These are phyloP conservation scores for Nematolebias whitei DNA, from an alignment of 2,113 vertebrate genomes.

Conservation along the genomic window DNA sequence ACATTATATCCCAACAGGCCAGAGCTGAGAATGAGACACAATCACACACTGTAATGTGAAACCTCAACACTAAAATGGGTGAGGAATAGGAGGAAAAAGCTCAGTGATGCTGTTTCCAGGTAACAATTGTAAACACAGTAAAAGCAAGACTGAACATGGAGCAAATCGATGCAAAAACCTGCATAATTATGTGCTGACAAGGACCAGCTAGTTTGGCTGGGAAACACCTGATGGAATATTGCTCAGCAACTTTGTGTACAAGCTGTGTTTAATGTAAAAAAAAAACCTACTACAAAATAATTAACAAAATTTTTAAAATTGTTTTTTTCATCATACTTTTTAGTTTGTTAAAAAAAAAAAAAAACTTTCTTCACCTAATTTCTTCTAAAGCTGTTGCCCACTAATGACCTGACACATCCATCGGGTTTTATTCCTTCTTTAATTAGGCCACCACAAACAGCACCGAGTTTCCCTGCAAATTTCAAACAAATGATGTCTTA, in stretches of 20 bases:
- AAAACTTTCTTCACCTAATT: not conserved
- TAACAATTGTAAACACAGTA: conserved; percentile 68
- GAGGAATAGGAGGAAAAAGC: conserved; percentile 36
- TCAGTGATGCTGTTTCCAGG: conserved; percentile 65
- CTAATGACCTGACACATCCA: conserved; percentile 1
- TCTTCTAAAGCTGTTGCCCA: conserved; percentile 5
- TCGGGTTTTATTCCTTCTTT: not conserved
- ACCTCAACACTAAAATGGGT: conserved; percentile 14
- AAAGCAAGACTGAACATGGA: conserved; percentile 50
- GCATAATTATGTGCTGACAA: conserved; percentile 40
- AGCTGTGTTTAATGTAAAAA: conserved; percentile 14
- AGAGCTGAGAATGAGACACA: conserved; percentile 33
- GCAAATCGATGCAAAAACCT: conserved; percentile 31
- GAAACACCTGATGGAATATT: conserved; percentile 35
- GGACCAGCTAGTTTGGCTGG: conserved; percentile 29
- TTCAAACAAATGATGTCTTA: conserved; percentile 20
- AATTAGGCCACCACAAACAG: not conserved
- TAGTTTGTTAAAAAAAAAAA: no score
- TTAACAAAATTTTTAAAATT: not conserved
- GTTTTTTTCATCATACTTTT: not conserved
- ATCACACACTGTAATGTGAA: conserved; percentile 57
- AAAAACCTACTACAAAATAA: conserved; percentile 33
- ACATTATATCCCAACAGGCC: conserved; percentile 19
- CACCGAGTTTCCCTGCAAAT: not conserved
- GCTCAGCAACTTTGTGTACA: conserved; percentile 7